phyloP scores from a whole-genome alignment of 2,888 invertebrate genomes.

The Andrena bicolor region DNA sequence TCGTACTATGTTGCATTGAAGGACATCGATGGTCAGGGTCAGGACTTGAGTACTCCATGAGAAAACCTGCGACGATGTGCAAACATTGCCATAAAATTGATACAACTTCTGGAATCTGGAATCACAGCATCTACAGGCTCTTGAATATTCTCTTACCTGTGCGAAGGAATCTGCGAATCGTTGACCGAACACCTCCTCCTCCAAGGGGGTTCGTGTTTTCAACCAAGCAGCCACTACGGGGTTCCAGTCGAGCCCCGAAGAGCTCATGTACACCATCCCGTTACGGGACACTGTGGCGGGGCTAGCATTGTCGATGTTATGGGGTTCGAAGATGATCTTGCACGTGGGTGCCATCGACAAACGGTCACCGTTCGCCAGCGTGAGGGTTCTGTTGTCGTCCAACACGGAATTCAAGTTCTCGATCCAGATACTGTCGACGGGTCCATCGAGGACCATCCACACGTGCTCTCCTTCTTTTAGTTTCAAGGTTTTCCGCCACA shows the following conservation, averaged over 20 bases:
- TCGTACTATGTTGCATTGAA: slow-evolving; percentile 95
- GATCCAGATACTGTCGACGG: slow-evolving; percentile 99
- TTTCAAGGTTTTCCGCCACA: slow-evolving; percentile 97
- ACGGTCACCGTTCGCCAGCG: slow-evolving; percentile 97
- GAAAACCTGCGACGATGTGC: slow-evolving; percentile 88
- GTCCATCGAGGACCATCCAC: slow-evolving; percentile 98
- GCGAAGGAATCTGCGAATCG: slow-evolving; percentile 86
- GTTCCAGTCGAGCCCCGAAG: slow-evolving; percentile 96
- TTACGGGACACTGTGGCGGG: slow-evolving; percentile 98
- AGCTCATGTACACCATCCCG: slow-evolving; percentile 98
- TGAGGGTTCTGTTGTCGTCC: slow-evolving; percentile 98
- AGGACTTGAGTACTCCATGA: slow-evolving; percentile 95
- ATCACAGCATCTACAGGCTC: no score
- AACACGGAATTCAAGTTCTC: slow-evolving; percentile 98
- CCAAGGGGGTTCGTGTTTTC: slow-evolving; percentile 88
- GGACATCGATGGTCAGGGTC: slow-evolving; percentile 92
- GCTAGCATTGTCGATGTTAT: slow-evolving; percentile 98
- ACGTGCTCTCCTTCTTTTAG: slow-evolving; percentile 94
- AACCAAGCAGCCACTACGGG: slow-evolving; percentile 96
- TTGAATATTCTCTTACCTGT: slow-evolving; percentile 75
- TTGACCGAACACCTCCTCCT: slow-evolving; percentile 86
- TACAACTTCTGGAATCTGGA: not conserved
- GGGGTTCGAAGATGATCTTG: slow-evolving; percentile 98
- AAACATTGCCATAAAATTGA: not conserved
- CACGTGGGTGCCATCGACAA: slow-evolving; percentile 97